Evolutionary conservation across 2,113 vertebrate species (phyloP).

Genomic region (Tiliqua scincoides): DNA sequence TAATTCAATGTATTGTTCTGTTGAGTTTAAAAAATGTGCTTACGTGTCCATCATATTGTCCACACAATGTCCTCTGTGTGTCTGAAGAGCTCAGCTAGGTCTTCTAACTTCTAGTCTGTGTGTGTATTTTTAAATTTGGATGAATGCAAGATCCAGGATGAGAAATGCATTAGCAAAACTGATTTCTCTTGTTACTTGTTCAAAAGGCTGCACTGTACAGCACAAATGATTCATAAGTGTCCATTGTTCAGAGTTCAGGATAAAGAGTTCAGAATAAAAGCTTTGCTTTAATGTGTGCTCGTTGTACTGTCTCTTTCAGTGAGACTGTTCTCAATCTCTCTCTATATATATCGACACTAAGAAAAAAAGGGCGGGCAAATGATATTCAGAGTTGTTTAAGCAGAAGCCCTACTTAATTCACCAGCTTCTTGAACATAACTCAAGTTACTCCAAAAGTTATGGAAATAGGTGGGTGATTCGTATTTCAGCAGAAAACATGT

Average conservation of each 20-base stretch:
- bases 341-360: constrained; percentile 60
- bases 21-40: constrained; percentile 38
- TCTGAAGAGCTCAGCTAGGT: constrained; percentile 57
- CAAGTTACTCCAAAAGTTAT: constrained; percentile 69
- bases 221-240: constrained; percentile 79
- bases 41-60: constrained; percentile 57
- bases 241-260: constrained; percentile 79
- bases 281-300: constrained; percentile 73
- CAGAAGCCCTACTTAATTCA: constrained; percentile 73
- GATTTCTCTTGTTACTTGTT: constrained; percentile 79
- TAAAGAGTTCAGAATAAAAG: constrained; percentile 77
- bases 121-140: constrained; percentile 69
- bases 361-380: constrained; percentile 45
- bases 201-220: constrained; percentile 76
- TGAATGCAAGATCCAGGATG: constrained; percentile 70
- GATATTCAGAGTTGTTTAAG: constrained; percentile 75
- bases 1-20: neutral
- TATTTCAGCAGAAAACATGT: constrained; percentile 39
- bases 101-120: constrained; percentile 64
- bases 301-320: constrained; percentile 73
- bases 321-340: constrained; percentile 62
- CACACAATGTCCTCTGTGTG: constrained; percentile 52
- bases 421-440: constrained; percentile 69
- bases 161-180: constrained; percentile 76
- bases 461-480: constrained; percentile 37